Evolutionary conservation across 2,888 invertebrate species (phyloP).

Genomic region (Bhutanitis thaidina): DNA sequence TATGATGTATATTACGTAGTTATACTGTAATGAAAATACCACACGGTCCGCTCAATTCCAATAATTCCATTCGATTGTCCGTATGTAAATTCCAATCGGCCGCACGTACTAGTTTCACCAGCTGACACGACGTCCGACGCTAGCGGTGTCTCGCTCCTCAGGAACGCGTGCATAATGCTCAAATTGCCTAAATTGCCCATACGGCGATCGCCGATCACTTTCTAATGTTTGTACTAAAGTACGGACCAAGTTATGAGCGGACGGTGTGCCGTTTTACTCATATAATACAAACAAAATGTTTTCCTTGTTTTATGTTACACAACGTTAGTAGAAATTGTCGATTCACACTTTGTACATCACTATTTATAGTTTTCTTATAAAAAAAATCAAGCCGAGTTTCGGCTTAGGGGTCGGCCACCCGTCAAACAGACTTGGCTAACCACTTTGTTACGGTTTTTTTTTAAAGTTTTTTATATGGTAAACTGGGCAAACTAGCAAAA

Average conservation of each 20-base stretch:
- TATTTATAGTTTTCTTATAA: too few species aligned
- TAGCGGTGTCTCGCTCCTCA: background rate
- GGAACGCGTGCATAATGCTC: slow-evolving; percentile 39
- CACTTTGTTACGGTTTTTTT: too few species aligned
- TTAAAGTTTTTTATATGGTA: too few species aligned
- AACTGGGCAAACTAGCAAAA: too few species aligned
- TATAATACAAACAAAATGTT: too few species aligned
- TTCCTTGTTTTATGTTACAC: background rate
- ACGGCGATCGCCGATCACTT: slow-evolving; percentile 52
- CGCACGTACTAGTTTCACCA: slow-evolving; percentile 20
- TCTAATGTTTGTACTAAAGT: slow-evolving; percentile 44
- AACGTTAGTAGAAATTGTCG: too few species aligned
- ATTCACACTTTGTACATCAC: too few species aligned
- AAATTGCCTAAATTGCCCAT: slow-evolving; percentile 56
- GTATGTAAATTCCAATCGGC: slow-evolving; percentile 13
- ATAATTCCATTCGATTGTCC: slow-evolving; percentile 3
- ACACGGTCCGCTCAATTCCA: background rate
- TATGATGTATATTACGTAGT: too few species aligned
- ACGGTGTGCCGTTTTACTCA: slow-evolving; percentile 21
- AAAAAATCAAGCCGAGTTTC: too few species aligned
- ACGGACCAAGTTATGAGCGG: slow-evolving; percentile 25
- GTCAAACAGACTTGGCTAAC: too few species aligned
- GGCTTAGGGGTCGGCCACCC: too few species aligned
- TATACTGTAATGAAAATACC: background rate
- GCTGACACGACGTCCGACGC: background rate